These are phyloP conservation scores for Apodemus speciosus DNA, from an alignment of 2,113 vertebrate genomes.

Conservation along the genomic window DNA sequence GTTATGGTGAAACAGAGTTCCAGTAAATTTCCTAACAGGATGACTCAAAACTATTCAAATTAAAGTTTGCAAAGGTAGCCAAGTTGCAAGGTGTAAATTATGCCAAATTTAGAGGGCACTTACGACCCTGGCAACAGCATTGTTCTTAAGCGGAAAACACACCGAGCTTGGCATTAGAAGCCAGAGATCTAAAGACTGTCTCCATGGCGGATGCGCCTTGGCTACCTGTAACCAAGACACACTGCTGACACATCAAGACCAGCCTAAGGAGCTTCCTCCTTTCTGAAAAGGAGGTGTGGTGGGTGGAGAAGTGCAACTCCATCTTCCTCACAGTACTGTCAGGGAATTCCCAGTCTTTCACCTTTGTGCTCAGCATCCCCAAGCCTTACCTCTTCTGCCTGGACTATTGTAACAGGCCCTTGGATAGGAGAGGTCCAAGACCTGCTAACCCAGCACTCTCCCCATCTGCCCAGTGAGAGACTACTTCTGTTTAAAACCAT, in stretches of 20 bases:
- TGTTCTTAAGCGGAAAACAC: background rate
- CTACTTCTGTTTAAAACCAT: background rate
- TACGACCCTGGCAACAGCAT: background rate
- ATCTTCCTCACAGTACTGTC: background rate
- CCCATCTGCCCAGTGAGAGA: background rate
- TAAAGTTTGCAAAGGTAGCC: conserved; percentile 32
- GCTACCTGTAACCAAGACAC: conserved; percentile 7
- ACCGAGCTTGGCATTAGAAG: background rate
- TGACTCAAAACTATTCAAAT: conserved; percentile 67
- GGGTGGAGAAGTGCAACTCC: background rate
- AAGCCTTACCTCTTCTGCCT: background rate
- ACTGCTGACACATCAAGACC: background rate
- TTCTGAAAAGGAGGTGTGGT: background rate
- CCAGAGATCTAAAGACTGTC: background rate
- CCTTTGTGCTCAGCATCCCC: background rate
- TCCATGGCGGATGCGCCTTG: background rate
- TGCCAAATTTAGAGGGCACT: background rate
- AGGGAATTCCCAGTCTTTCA: background rate
- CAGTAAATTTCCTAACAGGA: conserved; percentile 36
- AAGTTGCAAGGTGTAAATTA: conserved; percentile 22
- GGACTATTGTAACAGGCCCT: background rate
- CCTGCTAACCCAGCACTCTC: background rate
- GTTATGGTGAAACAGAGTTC: conserved; percentile 30
- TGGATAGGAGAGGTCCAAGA: background rate
- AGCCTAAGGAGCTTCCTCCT: background rate